Conservation (phyloP, 35 echinoderm and acorn worm genomes). For the Heliocidaris erythrogramma region DNA sequence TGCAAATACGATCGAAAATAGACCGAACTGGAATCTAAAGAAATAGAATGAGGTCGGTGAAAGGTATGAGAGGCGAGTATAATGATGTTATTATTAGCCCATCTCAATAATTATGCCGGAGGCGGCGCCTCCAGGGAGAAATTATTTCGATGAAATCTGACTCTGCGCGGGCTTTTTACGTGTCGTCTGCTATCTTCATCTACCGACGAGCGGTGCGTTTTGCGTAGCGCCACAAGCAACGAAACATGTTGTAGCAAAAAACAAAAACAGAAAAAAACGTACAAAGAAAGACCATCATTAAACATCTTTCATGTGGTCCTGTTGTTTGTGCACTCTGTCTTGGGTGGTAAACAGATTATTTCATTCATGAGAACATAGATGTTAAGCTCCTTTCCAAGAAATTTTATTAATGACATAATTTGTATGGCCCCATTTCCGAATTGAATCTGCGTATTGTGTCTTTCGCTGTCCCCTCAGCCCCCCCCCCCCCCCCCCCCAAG, state of each 20-base stretch:
- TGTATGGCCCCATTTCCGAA: no score
- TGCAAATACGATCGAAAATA: not conserved
- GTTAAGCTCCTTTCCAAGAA: no score
- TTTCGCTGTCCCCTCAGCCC: no score
- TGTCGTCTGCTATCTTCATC: not conserved
- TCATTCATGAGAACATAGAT: no score
- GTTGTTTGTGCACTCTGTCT: no score
- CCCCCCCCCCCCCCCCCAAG: no score
- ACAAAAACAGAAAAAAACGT: no score
- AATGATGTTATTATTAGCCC: not conserved
- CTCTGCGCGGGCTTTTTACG: not conserved
- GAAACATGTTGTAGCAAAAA: not conserved
- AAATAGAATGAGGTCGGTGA: not conserved
- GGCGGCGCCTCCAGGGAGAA: not conserved
- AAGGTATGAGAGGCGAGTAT: not conserved
- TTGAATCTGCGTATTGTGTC: no score
- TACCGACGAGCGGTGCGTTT: not conserved
- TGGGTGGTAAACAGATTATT: no score
- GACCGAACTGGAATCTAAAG: not conserved
- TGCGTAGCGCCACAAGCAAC: not conserved
- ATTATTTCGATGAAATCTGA: not conserved
- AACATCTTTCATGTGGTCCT: no score
- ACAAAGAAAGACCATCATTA: no score
- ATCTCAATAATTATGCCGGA: not conserved
- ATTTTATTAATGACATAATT: no score